Percentiles rank a stretch among this genome's conserved stretches.
Conservation (phyloP, 2,888 invertebrate genomes). For the Mythimna pallens region DNA sequence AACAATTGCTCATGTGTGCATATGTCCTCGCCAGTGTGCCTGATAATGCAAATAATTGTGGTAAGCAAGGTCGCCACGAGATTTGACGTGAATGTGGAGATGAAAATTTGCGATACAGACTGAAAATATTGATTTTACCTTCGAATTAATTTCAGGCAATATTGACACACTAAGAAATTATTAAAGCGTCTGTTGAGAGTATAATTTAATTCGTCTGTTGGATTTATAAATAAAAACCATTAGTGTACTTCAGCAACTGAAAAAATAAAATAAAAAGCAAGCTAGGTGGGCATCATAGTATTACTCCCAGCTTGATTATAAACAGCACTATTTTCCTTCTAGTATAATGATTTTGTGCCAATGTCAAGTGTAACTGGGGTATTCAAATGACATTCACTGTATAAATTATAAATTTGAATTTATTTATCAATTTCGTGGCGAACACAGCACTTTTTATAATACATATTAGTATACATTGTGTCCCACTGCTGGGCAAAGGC, state of each 20-base stretch:
- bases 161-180: constrained; percentile 38
- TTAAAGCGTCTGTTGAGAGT: constrained; percentile 7
- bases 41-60: constrained; percentile 71
- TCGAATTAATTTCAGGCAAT: constrained; percentile 27
- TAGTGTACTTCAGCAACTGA: not conserved
- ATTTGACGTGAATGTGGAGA: constrained; percentile 46
- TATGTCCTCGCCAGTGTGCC: constrained; percentile 63
- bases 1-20: constrained; percentile 59
- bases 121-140: constrained; percentile 38
- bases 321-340: constrained; percentile 80
- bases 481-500: no score
- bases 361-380: constrained; percentile 84
- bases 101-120: constrained; percentile 30
- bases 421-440: constrained; percentile 7
- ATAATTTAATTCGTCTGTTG: constrained; percentile 1
- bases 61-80: constrained; percentile 51
- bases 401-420: constrained; percentile 21
- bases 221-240: not conserved
- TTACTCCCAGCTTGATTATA: constrained; percentile 66
- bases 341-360: constrained; percentile 79
- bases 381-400: constrained; percentile 46
- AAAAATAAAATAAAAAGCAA: not conserved
- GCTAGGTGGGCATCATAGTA: constrained; percentile 50
- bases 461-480: no score
- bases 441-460: constrained; percentile 8